These are phyloP conservation scores for Reticulitermes lucifugus DNA, from an alignment of 2,888 invertebrate genomes.

Conservation along the genomic window DNA sequence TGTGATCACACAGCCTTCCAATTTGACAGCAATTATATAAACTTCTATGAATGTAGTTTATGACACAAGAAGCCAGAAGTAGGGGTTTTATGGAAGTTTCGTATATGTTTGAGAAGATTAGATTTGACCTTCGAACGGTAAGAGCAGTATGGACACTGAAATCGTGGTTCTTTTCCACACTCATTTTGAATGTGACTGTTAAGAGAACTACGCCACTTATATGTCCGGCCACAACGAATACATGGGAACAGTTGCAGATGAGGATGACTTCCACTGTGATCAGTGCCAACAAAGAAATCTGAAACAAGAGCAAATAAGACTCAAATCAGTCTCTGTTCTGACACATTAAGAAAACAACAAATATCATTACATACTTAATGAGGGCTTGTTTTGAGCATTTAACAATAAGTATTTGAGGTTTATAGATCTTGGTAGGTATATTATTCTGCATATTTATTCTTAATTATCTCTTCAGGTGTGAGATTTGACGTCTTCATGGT, in stretches of 20 bases:
- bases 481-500: no score
- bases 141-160: slow-evolving; percentile 59
- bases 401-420: no score
- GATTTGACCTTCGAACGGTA: slow-evolving; percentile 65
- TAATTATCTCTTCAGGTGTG: no score
- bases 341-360: neutral
- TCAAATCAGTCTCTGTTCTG: neutral
- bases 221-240: slow-evolving; percentile 62
- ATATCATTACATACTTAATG: neutral
- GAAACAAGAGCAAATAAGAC: slow-evolving; percentile 28
- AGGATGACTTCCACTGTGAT: slow-evolving; percentile 3
- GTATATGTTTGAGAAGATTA: slow-evolving; percentile 64
- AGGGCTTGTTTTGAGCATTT: neutral
- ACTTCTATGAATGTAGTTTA: neutral
- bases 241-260: slow-evolving; percentile 55
- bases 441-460: no score
- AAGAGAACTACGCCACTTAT: slow-evolving; percentile 63
- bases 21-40: neutral
- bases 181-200: slow-evolving; percentile 62
- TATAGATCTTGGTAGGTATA: no score
- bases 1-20: no score
- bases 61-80: neutral
- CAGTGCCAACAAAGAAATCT: neutral
- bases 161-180: slow-evolving; percentile 62
- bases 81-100: slow-evolving; percentile 59